Evolutionary conservation across 2,888 invertebrate species (phyloP).

Genomic region (Lasioglossum malachurum): DNA sequence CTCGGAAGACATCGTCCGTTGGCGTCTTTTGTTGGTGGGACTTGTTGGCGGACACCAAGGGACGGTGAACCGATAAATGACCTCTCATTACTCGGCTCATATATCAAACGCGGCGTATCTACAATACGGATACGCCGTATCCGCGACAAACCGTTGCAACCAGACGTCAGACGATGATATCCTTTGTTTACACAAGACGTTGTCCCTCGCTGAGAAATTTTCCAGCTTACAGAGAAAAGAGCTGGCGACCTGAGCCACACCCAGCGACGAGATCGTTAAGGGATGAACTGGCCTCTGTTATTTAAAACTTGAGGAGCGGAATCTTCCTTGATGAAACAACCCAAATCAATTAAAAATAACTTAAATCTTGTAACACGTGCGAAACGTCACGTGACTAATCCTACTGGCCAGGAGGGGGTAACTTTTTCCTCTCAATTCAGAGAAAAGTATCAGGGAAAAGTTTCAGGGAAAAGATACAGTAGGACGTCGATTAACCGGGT

Average conservation of each 20-base stretch:
- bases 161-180: not conserved
- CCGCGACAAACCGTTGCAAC: not conserved
- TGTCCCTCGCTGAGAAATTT: not conserved
- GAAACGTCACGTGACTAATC: no score
- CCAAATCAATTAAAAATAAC: no score
- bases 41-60: conserved; percentile 7
- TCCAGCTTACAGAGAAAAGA: not conserved
- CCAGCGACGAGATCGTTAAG: not conserved
- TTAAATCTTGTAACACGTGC: no score
- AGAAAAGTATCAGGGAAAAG: no score
- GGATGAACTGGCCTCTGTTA: no score
- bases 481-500: no score
- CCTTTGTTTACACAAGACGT: not conserved
- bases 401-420: no score
- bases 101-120: not conserved
- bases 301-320: no score
- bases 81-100: conserved; percentile 16
- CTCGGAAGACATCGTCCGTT: conserved; percentile 11
- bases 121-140: conserved; percentile 9
- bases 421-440: no score
- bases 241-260: not conserved
- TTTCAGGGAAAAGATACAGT: no score
- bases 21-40: conserved; percentile 22
- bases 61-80: conserved; percentile 45
- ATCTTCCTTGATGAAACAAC: no score